phyloP scores from a whole-genome alignment of 1,140 invertebrate genomes.

The Drosophila mojavensis region DNA sequence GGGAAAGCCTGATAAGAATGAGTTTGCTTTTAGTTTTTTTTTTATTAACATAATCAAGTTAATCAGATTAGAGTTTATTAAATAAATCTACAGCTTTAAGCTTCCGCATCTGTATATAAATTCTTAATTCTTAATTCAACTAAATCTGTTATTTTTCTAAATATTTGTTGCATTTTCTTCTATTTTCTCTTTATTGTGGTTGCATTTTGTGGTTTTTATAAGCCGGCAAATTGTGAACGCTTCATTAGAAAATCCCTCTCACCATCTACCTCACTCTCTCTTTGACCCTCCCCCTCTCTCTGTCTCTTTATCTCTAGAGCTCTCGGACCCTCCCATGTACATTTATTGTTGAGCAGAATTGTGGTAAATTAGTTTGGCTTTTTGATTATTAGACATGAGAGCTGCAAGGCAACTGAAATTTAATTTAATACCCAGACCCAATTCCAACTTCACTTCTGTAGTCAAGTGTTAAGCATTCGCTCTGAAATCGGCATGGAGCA shows the following conservation, averaged over 20 bases:
- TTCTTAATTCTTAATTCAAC: not conserved
- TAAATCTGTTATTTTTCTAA: not conserved
- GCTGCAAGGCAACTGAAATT: slow-evolving; percentile 5
- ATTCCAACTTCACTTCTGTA: not conserved
- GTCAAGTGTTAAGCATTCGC: not conserved
- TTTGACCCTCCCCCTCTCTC: no score
- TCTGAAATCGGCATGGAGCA: not conserved
- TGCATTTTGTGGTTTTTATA: not conserved
- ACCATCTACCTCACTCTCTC: no score
- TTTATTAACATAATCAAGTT: no score
- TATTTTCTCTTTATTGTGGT: not conserved
- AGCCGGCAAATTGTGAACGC: slow-evolving; percentile 20
- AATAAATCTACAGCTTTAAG: not conserved
- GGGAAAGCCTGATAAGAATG: no score
- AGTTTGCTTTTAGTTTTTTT: no score
- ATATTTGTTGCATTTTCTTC: not conserved
- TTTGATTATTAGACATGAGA: slow-evolving; percentile 32
- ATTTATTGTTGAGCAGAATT: slow-evolving; percentile 11
- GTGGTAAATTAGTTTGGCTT: slow-evolving; percentile 25
- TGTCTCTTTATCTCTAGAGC: no score
- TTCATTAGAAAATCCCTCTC: slow-evolving; percentile 13
- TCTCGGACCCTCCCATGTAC: not conserved
- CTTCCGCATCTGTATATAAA: not conserved
- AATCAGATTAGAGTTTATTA: not conserved
- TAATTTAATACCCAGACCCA: not conserved